Evolutionary conservation across 2,113 vertebrate species (phyloP), one percentile per base, ranked within the genome.

Genomic region (Caranx ignobilis): DNA sequence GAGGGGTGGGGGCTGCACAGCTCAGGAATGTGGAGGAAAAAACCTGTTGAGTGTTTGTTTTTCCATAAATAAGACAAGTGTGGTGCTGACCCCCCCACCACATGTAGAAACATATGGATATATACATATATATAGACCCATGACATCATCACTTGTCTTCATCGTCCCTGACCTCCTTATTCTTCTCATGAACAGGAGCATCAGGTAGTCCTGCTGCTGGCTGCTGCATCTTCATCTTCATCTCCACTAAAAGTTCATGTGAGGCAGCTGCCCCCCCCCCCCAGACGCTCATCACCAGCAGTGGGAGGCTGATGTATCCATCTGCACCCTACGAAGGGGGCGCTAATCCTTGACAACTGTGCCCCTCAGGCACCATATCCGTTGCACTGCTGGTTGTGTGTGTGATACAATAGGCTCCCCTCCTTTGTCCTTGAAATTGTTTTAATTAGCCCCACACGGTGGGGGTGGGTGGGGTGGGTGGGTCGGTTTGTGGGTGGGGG

Each of bases 381-480:
- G 93, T 95, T 94, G 94, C 94, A 95, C 91, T 90, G 94, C 93
- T 92, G 89, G 89, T 89, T 67, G 94, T 94, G 95, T 67, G 94
- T 94, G 95, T 95, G 94, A 95, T 95, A 96, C 95, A 94, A 95
- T 83, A 83, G 95, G 92, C 93, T 93, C 91, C 86, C 90, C 88
- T 93, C 82, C 93, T 96, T 98, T 98, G 96, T 97, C 90, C 96
- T 90, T 95, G 89, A 97, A 97, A 97, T 97, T 96, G 95, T 97
- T 97, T 97, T 97, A 97, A 98, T 98, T 97, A 96, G 96, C 95
- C 92, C 81, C 95, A 87, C 94, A 26, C 26, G 26, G 26, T 26
- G 26, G 26, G 26, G 26, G 26, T 26, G 26, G 26, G 26, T 26
- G 26, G 26, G 26, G 26, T 26, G 26, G 26, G 26, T 26, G 26